Conservation (phyloP, 2,113 vertebrate genomes). For the Morone chrysops region DNA sequence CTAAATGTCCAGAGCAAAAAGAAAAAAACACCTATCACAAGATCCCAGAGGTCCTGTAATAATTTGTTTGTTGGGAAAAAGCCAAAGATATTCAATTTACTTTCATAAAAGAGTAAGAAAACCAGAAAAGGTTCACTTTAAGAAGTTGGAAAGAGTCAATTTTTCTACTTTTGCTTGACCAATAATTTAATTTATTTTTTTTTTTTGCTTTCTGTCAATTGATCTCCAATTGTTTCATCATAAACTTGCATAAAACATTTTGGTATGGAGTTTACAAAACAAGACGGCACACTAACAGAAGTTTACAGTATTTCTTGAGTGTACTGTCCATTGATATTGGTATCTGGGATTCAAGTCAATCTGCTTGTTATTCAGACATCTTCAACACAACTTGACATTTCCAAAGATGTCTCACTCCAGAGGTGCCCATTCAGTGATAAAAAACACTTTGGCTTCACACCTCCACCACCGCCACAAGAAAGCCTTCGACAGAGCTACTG, state of each 20-base stretch:
- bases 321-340: background rate
- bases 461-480: conserved; percentile 31
- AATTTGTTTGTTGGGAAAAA: background rate
- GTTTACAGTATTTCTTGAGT: background rate
- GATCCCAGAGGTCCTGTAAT: background rate
- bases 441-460: conserved; percentile 21
- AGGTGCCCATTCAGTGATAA: conserved; percentile 7
- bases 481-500: conserved; percentile 2
- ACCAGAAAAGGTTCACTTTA: background rate
- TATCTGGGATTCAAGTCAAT: background rate
- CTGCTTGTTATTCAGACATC: background rate
- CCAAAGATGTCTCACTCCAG: conserved; percentile 9
- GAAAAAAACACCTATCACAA: background rate
- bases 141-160: background rate
- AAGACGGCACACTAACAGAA: background rate
- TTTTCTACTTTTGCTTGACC: background rate
- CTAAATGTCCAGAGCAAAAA: background rate
- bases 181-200: no score
- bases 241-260: background rate
- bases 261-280: background rate
- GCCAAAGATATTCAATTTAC: background rate
- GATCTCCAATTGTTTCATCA: no score
- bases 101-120: background rate
- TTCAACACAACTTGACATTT: conserved; percentile 11
- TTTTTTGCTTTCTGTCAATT: no score